phyloP scores from a whole-genome alignment of 2,113 vertebrate species.

The Asarcornis scutulata region DNA sequence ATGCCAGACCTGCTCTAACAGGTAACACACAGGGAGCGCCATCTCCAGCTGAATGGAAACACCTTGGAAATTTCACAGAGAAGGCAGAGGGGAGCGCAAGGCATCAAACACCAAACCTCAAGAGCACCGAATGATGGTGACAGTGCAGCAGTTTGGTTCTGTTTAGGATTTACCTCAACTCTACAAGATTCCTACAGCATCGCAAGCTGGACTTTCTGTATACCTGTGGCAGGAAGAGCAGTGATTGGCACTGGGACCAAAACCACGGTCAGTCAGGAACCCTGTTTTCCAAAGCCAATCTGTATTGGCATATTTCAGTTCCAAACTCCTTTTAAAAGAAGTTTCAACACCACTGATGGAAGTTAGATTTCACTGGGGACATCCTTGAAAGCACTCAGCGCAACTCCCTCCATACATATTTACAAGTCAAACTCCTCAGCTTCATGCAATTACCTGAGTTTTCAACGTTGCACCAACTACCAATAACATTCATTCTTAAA shows the following conservation, averaged over 20 bases:
- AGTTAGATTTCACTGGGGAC: background rate
- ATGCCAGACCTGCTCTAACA: accelerated
- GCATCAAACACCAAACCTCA: background rate
- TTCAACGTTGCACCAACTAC: background rate
- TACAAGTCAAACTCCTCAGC: background rate
- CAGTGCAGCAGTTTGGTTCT: background rate
- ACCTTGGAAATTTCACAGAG: background rate
- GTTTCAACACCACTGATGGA: background rate
- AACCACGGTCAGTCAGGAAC: background rate
- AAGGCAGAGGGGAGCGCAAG: background rate
- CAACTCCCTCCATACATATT: background rate
- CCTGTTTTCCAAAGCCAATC: background rate
- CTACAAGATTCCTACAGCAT: background rate
- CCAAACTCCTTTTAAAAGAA: background rate
- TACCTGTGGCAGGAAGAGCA: background rate
- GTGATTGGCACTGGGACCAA: background rate
- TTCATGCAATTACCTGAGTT: background rate
- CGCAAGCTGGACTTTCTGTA: background rate
- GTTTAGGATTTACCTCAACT: background rate
- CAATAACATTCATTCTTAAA: background rate
- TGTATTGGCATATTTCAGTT: background rate
- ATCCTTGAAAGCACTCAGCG: background rate
- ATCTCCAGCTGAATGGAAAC: background rate
- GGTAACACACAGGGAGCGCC: background rate
- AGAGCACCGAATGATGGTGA: accelerated